phyloP scores from a whole-genome alignment of 2,797 vertebrate species.

The Pangasius djambal region DNA sequence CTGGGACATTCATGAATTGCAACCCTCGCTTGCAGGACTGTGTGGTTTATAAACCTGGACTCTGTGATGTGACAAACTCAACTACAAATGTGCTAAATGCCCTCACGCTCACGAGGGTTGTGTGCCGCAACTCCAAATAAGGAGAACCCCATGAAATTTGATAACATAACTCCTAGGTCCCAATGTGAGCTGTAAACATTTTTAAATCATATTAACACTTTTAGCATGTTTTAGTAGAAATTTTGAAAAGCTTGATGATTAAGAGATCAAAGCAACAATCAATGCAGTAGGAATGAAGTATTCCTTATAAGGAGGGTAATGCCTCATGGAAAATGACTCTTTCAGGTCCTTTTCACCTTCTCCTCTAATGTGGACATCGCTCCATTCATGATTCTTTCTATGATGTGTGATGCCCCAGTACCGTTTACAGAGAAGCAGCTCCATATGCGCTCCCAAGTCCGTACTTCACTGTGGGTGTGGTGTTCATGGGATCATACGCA shows the following conservation, averaged over 20 bases:
- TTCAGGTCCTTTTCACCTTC: not conserved
- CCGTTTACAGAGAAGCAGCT: not conserved
- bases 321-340: not conserved
- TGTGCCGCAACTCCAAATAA: not conserved
- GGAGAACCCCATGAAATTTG: not conserved
- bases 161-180: not conserved
- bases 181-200: not conserved
- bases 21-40: conserved; percentile 23
- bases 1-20: conserved; percentile 50
- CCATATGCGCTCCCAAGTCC: not conserved
- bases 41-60: conserved; percentile 1
- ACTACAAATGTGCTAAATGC: conserved; percentile 28
- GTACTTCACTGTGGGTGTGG: not conserved
- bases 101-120: conserved; percentile 11
- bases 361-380: not conserved
- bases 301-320: not conserved
- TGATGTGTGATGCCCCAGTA: not conserved
- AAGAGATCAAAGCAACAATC: not conserved
- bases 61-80: not conserved
- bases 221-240: not conserved
- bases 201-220: not conserved
- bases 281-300: not conserved
- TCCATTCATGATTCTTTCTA: not conserved
- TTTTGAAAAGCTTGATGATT: not conserved
- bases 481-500: not conserved